A percentile compares a stretch with the other conserved stretches of the same genome.
phyloP scores from a whole-genome alignment of 2,113 vertebrate species.

The Phalacrocorax aristotelis region DNA sequence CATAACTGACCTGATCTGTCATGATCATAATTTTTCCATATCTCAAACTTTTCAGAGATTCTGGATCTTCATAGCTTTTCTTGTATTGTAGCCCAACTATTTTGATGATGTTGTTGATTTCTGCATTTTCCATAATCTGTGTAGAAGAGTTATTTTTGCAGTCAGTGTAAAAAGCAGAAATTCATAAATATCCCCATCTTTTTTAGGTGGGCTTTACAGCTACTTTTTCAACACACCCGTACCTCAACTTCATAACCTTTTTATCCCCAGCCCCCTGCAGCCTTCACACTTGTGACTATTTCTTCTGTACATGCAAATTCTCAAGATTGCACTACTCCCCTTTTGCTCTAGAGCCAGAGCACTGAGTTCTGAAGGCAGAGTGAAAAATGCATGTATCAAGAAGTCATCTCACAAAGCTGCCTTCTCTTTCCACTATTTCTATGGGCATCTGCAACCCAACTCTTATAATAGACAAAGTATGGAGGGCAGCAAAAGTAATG shows the following conservation, averaged over 20 bases:
- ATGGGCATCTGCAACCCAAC: not conserved
- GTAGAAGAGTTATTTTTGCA: not conserved
- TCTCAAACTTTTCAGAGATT: constrained; percentile 90
- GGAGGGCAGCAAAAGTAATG: not conserved
- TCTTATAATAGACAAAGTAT: not conserved
- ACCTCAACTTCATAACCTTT: not conserved
- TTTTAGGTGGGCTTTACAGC: not conserved
- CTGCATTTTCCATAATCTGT: constrained; percentile 99
- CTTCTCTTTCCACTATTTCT: not conserved
- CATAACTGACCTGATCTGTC: constrained; percentile 92
- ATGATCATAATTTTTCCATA: constrained; percentile 99
- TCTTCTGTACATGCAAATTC: not conserved
- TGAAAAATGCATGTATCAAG: not conserved
- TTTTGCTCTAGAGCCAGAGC: not conserved
- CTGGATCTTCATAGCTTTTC: constrained; percentile 98
- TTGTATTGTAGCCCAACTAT: constrained; percentile 98
- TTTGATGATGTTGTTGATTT: constrained; percentile 99
- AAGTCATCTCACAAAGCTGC: not conserved
- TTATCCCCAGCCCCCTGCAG: not conserved
- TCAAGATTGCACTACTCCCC: not conserved
- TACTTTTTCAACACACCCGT: not conserved
- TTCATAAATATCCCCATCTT: not conserved
- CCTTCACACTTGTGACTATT: not conserved
- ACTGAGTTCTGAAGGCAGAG: not conserved
- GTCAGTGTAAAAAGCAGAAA: not conserved